phyloP scores from a whole-genome alignment of 2,888 invertebrate genomes.

The Cerastoderma edule region DNA sequence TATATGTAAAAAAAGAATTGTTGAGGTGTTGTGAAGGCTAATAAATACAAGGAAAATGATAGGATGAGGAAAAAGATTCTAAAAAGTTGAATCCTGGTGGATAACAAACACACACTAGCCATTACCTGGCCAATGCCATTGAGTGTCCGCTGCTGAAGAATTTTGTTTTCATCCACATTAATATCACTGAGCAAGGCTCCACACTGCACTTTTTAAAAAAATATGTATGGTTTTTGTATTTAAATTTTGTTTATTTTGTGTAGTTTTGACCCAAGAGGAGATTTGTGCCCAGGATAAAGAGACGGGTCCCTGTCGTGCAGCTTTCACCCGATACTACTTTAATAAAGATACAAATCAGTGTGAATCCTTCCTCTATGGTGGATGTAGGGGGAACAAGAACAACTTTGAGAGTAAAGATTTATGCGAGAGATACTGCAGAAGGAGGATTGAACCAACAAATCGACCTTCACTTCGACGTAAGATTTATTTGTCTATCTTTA shows the following conservation, averaged over 20 bases:
- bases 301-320: constrained; percentile 43
- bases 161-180: too few relatives aligned
- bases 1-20: too few relatives aligned
- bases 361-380: constrained; percentile 90
- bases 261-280: constrained; percentile 37
- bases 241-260: neutral
- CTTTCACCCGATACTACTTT: constrained; percentile 87
- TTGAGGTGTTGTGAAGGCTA: too few relatives aligned
- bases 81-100: too few relatives aligned
- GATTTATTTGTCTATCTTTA: too few relatives aligned
- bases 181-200: too few relatives aligned
- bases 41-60: too few relatives aligned
- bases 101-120: too few relatives aligned
- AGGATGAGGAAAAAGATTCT: too few relatives aligned
- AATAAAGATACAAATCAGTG: constrained; percentile 88
- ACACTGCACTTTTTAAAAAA: too few relatives aligned
- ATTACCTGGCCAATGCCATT: too few relatives aligned
- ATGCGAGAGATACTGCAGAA: constrained; percentile 57
- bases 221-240: neutral
- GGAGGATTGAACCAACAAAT: constrained; percentile 6
- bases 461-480: constrained; percentile 42
- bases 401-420: constrained; percentile 83
- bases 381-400: constrained; percentile 93
- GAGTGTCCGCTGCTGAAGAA: too few relatives aligned
- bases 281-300: constrained; percentile 44